Evolutionary conservation across 2,113 vertebrate species (phyloP), one percentile per base, ranked within the genome.

Genomic region (Sprattus sprattus): DNA sequence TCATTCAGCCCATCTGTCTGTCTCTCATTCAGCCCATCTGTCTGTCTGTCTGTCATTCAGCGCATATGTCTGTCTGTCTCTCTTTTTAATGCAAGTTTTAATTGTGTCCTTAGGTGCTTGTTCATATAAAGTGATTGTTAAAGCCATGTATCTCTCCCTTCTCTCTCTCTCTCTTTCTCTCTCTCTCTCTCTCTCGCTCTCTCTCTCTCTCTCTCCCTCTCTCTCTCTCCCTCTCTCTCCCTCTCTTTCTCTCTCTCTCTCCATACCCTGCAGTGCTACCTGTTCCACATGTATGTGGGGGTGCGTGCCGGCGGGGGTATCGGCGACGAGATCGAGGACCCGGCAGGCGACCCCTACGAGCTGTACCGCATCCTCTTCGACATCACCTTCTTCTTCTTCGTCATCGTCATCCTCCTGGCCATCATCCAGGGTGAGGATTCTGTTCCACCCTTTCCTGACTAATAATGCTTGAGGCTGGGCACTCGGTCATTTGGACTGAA

Each of bases 341-440:
- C 98, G 3, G 98, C 98, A 16, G 98, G 98, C 6, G 98, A 99
- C 85, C 98, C 98, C 18, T 99, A 99, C 0, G 97, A 99, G 91
- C 98, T 99, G 89, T 99, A 99, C 88, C 96, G 98, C 87, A 99
- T 99, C 87, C 96, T 99, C 83, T 99, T 99, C 64, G 98, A 99
- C 93, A 99, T 99, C 89, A 99, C 98, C 2, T 99, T 99, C 92
- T 99, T 99, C 95, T 99, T 99, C 95, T 99, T 99, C 13, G 98
- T 99, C 90, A 99, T 99, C 83, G 98, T 99, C 91, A 99, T 99
- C 93, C 93, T 99, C 50, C 92, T 99, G 93, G 98, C 98, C 90
- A 99, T 99, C 91, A 99, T 99, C 91, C 98, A 99, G 95, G 98
- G 98, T 98, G 93, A 20, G 13, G 6, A 18, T 11, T 50, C 47